These are phyloP conservation scores for Illadopsis cleaveri DNA, from an alignment of 2,113 vertebrate species.

Conservation along the genomic window DNA sequence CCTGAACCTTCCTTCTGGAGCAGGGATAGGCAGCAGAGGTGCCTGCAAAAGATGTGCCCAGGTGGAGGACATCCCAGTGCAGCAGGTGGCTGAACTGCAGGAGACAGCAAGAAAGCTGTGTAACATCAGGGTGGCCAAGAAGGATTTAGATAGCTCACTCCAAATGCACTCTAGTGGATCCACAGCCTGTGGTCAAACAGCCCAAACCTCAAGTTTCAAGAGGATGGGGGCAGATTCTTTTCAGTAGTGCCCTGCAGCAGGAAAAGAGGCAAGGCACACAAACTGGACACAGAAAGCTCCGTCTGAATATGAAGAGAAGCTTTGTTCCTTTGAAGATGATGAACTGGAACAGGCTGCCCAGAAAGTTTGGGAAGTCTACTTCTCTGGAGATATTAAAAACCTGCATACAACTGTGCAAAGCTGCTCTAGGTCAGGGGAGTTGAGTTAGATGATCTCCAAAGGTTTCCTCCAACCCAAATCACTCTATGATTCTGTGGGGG, in stretches of 20 bases:
- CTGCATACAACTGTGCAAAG: background rate
- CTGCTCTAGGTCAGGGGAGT: too few species aligned
- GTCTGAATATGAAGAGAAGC: background rate
- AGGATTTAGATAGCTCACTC: background rate
- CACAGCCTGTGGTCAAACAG: background rate
- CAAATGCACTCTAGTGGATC: background rate
- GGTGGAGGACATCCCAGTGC: background rate
- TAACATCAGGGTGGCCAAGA: background rate
- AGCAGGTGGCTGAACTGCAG: background rate
- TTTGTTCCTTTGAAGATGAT: background rate
- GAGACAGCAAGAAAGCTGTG: too few species aligned
- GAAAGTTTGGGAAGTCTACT: background rate
- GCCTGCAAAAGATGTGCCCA: background rate
- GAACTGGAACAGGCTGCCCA: background rate
- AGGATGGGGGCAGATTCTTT: background rate
- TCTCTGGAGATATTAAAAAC: background rate
- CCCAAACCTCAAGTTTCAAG: background rate
- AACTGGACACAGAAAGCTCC: background rate
- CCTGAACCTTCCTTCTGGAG: background rate
- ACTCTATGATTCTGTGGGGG: background rate
- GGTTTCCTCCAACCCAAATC: background rate
- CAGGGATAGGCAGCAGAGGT: background rate
- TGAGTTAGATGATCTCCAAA: background rate
- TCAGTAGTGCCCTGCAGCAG: background rate
- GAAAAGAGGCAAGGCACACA: background rate